Evolutionary conservation across 2,888 invertebrate genomes (phyloP), one percentile per base, ranked within the genome.

Genomic region (Aphodius sticticus): DNA sequence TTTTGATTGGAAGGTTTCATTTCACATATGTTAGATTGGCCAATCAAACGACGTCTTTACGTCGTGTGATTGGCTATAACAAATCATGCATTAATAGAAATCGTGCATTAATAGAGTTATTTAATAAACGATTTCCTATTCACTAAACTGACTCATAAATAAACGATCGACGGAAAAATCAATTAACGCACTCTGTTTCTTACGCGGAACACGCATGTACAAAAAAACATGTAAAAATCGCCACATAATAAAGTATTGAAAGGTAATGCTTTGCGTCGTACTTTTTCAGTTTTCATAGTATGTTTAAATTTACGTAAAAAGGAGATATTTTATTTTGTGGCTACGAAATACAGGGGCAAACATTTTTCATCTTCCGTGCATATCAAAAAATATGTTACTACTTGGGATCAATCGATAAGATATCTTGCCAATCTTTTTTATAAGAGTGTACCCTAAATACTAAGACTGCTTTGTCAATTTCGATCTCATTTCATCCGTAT

Each of bases 401-500:
- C 81, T 85, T 84, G 88, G 87, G 87, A 88, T 86, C 88, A 88
- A 87, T 86, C 83, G 37, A 36, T 82, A 83, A 84, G 86, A 84
- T 84, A 86, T 86, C 87, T 86, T 87, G 86, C 86, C 86, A 86
- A 86, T 82, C 82, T 85, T 85, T 84, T 84, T 83, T 83, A 83
- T 80, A 75, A 81, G 80, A 81, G 79, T 82, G 84, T 84, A 84
- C 82, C 84, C 83, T 83, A 82, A 36, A 84, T 84, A 83, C 85
- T 85, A 87, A 88, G 88, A 88, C 88, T 88, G 88, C 86, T 87
- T 53, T 86, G 86, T 86, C 86, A 85, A 86, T 87, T 87, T 85
- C 84, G 86, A 87, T 88, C 87, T 87, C 86, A 85, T 84, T 83
- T 81, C 36, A 74, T 74, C 37, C 74, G 35, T 0, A 36, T 74